Evolutionary conservation across 92 coral and sea anemone genomes (phyloP).

Genomic region (Nematostella vectensis): DNA sequence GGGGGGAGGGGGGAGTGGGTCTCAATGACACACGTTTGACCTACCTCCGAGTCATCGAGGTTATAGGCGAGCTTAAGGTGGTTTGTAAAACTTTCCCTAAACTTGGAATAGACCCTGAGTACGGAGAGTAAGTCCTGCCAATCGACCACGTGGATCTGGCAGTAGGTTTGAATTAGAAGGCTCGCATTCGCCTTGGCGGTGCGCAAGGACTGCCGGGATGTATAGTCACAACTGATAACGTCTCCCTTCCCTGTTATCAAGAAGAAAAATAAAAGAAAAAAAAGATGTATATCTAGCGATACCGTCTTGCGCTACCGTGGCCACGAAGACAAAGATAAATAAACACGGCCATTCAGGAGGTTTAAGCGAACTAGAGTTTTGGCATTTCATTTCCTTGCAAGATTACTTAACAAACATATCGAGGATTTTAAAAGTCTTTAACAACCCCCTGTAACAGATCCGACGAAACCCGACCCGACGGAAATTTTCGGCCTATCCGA

Average conservation of each 20-base stretch:
- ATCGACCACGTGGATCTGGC: constrained; percentile 69
- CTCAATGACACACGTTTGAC: too few species aligned
- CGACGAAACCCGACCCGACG: too few species aligned
- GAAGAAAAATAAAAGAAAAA: not conserved
- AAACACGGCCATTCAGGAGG: too few species aligned
- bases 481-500: too few species aligned
- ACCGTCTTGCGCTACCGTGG: not conserved
- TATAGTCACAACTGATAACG: constrained; percentile 68
- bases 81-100: constrained; percentile 45
- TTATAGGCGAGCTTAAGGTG: constrained; percentile 66
- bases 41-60: constrained; percentile 34
- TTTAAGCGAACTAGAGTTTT: too few species aligned
- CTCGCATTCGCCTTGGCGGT: constrained; percentile 68
- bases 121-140: constrained; percentile 75
- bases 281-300: not conserved
- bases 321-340: not conserved
- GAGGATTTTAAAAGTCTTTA: too few species aligned
- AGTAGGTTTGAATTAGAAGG: constrained; percentile 46
- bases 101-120: constrained; percentile 61
- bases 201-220: constrained; percentile 27
- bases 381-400: too few species aligned
- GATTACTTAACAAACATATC: too few species aligned
- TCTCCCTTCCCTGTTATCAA: constrained; percentile 66
- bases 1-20: too few species aligned
- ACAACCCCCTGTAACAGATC: too few species aligned